Percentiles rank a stretch among this genome's conserved stretches.
Conservation (phyloP, 2,888 invertebrate species). For the Crepidodera aurea region DNA sequence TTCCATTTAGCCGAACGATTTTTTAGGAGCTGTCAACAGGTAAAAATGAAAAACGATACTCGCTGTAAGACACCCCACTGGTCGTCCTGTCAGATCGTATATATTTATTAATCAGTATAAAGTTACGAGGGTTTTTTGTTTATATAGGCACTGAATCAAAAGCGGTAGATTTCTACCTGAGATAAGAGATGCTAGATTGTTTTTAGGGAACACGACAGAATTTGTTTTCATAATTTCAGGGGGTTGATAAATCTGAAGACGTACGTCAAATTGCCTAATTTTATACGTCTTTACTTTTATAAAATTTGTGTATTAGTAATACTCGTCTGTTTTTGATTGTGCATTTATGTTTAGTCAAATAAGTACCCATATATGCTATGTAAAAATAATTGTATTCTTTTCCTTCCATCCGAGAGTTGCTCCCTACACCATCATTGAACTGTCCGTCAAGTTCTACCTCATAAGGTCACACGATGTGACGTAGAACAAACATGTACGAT, state of each 20-base stretch:
- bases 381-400: not conserved
- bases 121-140: conserved; percentile 33
- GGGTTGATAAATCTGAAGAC: too few species aligned
- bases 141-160: conserved; percentile 24
- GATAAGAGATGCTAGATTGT: conserved; percentile 19
- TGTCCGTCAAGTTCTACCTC: conserved; percentile 27
- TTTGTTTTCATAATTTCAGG: not conserved
- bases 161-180: conserved; percentile 37
- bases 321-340: too few species aligned
- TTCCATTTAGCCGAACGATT: conserved; percentile 19
- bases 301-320: too few species aligned
- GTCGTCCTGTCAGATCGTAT: conserved; percentile 30
- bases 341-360: too few species aligned
- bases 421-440: conserved; percentile 20
- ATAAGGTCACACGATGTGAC: conserved; percentile 23
- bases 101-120: conserved; percentile 38
- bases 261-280: too few species aligned
- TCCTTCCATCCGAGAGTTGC: not conserved
- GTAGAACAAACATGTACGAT: conserved; percentile 25
- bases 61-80: conserved; percentile 28
- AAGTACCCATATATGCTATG: not conserved
- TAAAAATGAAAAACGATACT: conserved; percentile 37
- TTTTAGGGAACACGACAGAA: not conserved
- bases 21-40: conserved; percentile 37
- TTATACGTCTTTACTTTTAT: too few species aligned